phyloP scores from a whole-genome alignment of 2,888 invertebrate genomes.

The Timema podura region DNA sequence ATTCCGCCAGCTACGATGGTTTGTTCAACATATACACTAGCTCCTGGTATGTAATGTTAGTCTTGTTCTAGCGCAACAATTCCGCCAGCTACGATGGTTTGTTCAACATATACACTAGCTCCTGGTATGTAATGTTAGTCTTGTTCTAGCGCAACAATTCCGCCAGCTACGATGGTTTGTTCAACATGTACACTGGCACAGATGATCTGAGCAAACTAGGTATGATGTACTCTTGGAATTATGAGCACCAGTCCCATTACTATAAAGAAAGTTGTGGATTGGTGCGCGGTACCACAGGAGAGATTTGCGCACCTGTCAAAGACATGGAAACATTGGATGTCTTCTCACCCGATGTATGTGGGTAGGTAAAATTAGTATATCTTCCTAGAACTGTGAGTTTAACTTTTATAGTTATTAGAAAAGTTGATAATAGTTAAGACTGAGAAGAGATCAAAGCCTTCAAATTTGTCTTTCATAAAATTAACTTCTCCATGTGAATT shows the following conservation, averaged over 20 bases:
- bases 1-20: slow-evolving; percentile 68
- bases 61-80: slow-evolving; percentile 66
- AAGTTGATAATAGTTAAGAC: too few species aligned
- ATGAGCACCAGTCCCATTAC: slow-evolving; percentile 51
- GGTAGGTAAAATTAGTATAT: slow-evolving; percentile 49
- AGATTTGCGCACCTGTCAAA: slow-evolving; percentile 64
- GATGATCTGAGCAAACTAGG: slow-evolving; percentile 62
- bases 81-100: slow-evolving; percentile 70
- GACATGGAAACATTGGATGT: slow-evolving; percentile 54
- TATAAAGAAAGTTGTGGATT: slow-evolving; percentile 58
- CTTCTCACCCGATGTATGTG: slow-evolving; percentile 75
- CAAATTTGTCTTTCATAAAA: too few species aligned
- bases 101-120: slow-evolving; percentile 75
- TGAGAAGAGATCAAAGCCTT: too few species aligned
- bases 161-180: slow-evolving; percentile 67
- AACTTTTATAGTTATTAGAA: too few species aligned
- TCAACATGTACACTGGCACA: slow-evolving; percentile 71
- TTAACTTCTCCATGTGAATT: too few species aligned
- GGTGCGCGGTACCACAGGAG: slow-evolving; percentile 72
- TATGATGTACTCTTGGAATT: slow-evolving; percentile 68
- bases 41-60: too few species aligned
- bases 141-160: slow-evolving; percentile 67
- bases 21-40: slow-evolving; percentile 68
- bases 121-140: too few species aligned
- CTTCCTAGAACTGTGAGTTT: too few species aligned